Evolutionary conservation across 2,888 invertebrate species (phyloP).

Genomic region (Galeruca laticollis): DNA sequence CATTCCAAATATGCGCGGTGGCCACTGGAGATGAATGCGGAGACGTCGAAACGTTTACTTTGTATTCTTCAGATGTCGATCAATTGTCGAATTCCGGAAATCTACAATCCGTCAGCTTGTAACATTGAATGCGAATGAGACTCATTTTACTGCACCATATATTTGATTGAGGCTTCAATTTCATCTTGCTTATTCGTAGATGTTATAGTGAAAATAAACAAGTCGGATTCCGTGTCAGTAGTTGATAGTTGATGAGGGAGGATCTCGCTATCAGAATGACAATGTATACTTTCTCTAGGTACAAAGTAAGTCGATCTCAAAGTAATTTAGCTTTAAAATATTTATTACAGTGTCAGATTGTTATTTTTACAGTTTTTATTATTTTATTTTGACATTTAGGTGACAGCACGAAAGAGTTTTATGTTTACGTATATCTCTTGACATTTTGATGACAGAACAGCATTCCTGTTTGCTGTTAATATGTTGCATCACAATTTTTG

Average conservation of each 20-base stretch:
- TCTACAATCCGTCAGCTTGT: conserved; percentile 8
- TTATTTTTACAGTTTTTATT: neutral
- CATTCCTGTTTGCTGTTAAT: too few species aligned
- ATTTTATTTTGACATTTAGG: neutral
- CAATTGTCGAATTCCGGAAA: conserved; percentile 16
- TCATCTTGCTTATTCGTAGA: neutral
- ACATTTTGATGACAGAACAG: too few species aligned
- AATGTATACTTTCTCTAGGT: neutral
- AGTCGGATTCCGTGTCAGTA: too few species aligned
- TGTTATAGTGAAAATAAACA: too few species aligned
- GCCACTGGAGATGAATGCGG: conserved; percentile 25
- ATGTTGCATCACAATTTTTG: too few species aligned
- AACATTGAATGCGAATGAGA: neutral
- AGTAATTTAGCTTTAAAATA: neutral
- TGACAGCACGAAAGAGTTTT: too few species aligned
- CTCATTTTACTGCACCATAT: neutral
- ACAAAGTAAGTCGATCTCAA: neutral
- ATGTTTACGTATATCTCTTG: too few species aligned
- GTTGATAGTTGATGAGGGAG: too few species aligned
- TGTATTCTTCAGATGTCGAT: conserved; percentile 36
- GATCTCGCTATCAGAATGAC: neutral
- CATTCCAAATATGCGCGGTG: conserved; percentile 35
- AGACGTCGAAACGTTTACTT: conserved; percentile 36
- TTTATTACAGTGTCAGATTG: neutral
- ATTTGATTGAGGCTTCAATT: neutral